phyloP scores from a whole-genome alignment of 1,140 invertebrate species.

The Bombyx mandarina region DNA sequence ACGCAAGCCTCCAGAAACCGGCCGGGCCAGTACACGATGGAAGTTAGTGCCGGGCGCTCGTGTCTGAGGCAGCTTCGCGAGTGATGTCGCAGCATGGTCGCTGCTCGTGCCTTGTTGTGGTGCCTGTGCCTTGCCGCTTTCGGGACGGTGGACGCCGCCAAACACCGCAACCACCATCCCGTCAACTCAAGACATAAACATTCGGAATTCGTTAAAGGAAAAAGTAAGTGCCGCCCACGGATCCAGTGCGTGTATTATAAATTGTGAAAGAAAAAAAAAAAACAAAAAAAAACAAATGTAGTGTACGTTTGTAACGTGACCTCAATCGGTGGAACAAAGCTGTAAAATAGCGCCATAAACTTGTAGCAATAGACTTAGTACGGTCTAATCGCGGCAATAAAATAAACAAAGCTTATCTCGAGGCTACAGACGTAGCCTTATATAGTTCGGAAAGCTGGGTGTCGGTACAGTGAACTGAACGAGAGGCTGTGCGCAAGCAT shows the following conservation, averaged over 20 bases:
- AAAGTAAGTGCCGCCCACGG: conserved; percentile 56
- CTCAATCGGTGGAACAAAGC: conserved; percentile 12
- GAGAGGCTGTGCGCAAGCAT: conserved; percentile 13
- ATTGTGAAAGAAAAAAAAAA: no score
- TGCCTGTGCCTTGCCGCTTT: conserved; percentile 39
- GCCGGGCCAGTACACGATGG: conserved; percentile 58
- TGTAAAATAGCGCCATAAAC: conserved; percentile 22
- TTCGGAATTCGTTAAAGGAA: conserved; percentile 66
- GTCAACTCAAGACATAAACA: conserved; percentile 42
- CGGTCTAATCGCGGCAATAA: conserved; percentile 36
- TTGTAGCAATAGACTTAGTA: conserved; percentile 19
- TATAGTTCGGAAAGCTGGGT: conserved; percentile 30
- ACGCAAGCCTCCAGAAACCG: conserved; percentile 29
- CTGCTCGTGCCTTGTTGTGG: conserved; percentile 49
- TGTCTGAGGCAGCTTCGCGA: conserved; percentile 37
- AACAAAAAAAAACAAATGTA: no score
- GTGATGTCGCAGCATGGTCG: conserved; percentile 66
- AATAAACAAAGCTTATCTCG: conserved; percentile 57
- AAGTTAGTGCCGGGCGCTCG: conserved; percentile 48
- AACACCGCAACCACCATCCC: conserved; percentile 36
- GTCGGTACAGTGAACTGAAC: conserved; percentile 16
- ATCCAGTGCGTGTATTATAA: conserved; percentile 1
- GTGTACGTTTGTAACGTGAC: conserved; percentile 7
- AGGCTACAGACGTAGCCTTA: conserved; percentile 39
- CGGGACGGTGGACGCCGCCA: conserved; percentile 30